Percentiles rank a stretch among this genome's conserved stretches.
Evolutionary conservation across 2,888 invertebrate species (phyloP).

Genomic region (Hemaris fuciformis): DNA sequence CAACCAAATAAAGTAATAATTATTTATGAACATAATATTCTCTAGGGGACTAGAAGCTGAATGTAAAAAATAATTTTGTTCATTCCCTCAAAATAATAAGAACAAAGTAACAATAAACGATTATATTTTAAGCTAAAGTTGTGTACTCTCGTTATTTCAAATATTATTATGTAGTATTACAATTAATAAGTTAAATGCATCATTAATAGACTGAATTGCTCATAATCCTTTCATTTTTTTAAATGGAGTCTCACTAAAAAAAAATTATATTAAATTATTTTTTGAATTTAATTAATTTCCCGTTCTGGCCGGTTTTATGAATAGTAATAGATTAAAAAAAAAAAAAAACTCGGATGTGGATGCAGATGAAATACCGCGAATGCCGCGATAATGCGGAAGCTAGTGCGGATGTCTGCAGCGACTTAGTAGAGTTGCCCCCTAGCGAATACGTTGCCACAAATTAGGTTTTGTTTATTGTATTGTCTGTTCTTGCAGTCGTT

Average conservation of each 20-base stretch:
- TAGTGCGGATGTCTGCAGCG: not conserved
- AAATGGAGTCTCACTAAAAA: too few relatives aligned
- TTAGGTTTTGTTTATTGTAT: not conserved
- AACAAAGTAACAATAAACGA: too few relatives aligned
- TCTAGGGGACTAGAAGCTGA: not conserved
- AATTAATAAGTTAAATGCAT: too few relatives aligned
- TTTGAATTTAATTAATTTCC: not conserved
- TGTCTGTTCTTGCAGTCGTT: not conserved
- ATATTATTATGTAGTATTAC: too few relatives aligned
- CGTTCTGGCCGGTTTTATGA: not conserved
- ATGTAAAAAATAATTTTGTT: not conserved
- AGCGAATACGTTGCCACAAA: conserved; percentile 1
- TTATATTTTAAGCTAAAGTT: too few relatives aligned
- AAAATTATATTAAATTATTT: too few relatives aligned
- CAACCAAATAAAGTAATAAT: not conserved
- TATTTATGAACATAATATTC: not conserved
- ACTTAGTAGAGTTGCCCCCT: not conserved
- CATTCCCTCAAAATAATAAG: too few relatives aligned
- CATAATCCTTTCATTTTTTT: too few relatives aligned
- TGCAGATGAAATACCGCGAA: not conserved
- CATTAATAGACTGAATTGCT: not conserved
- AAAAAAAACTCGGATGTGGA: not conserved
- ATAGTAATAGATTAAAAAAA: not conserved
- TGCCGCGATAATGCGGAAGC: not conserved
- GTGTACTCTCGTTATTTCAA: too few relatives aligned